phyloP scores from a whole-genome alignment of 2,888 invertebrate genomes.

The Arctia plantaginis region DNA sequence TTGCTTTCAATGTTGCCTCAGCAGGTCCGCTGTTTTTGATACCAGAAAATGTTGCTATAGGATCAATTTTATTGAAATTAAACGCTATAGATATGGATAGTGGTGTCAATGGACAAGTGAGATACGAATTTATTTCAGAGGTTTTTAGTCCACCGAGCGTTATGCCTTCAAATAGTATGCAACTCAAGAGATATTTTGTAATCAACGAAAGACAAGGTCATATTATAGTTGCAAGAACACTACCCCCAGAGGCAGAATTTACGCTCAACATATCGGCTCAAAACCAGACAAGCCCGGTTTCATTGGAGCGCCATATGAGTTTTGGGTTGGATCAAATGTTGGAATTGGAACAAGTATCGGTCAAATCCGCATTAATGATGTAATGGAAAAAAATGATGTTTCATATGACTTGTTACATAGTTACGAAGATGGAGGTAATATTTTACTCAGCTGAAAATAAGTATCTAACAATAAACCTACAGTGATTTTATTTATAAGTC shows the following conservation, averaged over 20 bases:
- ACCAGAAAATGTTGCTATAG: constrained; percentile 90
- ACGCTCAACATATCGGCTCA: constrained; percentile 88
- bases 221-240: constrained; percentile 89
- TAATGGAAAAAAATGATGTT: constrained; percentile 88
- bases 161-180: constrained; percentile 74
- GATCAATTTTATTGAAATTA: constrained; percentile 89
- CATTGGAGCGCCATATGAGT: constrained; percentile 94
- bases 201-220: constrained; percentile 92
- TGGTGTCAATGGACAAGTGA: constrained; percentile 89
- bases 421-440: constrained; percentile 92
- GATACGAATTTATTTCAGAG: constrained; percentile 89
- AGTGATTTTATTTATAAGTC: constrained; percentile 13
- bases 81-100: constrained; percentile 91
- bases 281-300: constrained; percentile 90
- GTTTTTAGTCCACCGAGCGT: constrained; percentile 87
- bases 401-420: constrained; percentile 94
- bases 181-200: constrained; percentile 89
- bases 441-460: not conserved
- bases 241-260: constrained; percentile 92
- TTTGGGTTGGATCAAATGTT: constrained; percentile 96
- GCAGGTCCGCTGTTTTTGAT: constrained; percentile 88
- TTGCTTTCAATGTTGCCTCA: constrained; percentile 66
- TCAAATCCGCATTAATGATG: constrained; percentile 92
- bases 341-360: constrained; percentile 94
- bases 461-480: not conserved